phyloP scores from a whole-genome alignment of 37 sponge, comb jelly and placozoan genomes.

The Ephydatia muelleri region DNA sequence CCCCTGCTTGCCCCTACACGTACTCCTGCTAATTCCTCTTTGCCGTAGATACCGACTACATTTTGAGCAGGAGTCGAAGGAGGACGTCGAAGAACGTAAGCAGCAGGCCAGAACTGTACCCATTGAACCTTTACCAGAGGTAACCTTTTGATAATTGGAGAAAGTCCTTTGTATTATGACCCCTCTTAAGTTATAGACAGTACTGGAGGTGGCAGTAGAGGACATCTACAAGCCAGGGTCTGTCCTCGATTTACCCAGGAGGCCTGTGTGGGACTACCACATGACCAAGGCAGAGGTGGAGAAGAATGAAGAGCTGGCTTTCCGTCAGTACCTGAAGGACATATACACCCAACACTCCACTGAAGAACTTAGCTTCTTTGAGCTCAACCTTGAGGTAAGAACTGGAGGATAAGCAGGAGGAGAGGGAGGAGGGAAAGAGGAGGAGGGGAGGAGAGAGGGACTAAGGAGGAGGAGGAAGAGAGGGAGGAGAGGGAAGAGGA shows the following conservation, averaged over 20 bases:
- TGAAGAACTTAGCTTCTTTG: conserved; percentile 86
- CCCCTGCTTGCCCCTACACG: too few relatives aligned
- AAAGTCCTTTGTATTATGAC: background rate
- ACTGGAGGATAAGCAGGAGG: too few relatives aligned
- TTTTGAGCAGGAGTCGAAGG: conserved; percentile 65
- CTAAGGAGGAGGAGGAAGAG: background rate
- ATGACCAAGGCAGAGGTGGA: conserved; percentile 72
- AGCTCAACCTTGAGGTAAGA: conserved; percentile 93
- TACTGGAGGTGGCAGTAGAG: conserved; percentile 68
- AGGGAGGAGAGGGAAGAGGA: background rate
- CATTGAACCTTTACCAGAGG: conserved; percentile 60
- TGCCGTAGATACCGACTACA: conserved; percentile 73
- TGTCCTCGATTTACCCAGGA: conserved; percentile 80
- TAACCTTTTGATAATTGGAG: background rate
- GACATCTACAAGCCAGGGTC: conserved; percentile 75
- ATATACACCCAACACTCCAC: conserved; percentile 46
- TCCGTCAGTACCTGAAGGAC: conserved; percentile 60
- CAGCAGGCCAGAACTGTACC: conserved; percentile 36
- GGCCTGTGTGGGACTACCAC: conserved; percentile 79
- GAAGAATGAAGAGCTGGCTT: conserved; percentile 56
- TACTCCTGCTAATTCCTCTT: background rate
- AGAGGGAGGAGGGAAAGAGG: background rate
- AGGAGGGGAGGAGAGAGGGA: background rate
- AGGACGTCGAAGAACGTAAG: conserved; percentile 75
- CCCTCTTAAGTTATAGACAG: conserved; percentile 5